phyloP scores from a whole-genome alignment of 2,888 invertebrate species.

The Diaperis boleti region DNA sequence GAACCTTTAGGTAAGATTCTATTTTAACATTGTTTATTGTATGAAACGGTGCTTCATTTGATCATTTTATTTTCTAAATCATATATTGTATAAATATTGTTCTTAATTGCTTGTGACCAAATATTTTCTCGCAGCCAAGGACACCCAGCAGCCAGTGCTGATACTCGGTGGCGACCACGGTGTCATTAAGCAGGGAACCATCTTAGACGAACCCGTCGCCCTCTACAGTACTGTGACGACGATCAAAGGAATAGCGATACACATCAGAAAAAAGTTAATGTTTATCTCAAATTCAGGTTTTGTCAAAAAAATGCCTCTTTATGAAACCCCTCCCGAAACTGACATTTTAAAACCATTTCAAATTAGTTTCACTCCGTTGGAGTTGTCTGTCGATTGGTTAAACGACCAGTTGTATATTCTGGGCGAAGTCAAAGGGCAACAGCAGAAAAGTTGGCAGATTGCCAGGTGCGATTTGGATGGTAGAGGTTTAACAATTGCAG shows the following conservation, averaged over 20 bases:
- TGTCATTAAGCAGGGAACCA: conserved; percentile 76
- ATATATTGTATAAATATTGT: too few species aligned
- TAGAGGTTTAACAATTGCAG: conserved; percentile 75
- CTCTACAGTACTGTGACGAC: conserved; percentile 70
- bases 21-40: conserved; percentile 51
- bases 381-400: conserved; percentile 90
- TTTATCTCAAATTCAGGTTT: conserved; percentile 81
- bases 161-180: conserved; percentile 78
- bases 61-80: too few species aligned
- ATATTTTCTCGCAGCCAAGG: conserved; percentile 68
- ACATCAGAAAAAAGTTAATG: conserved; percentile 78
- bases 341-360: conserved; percentile 69
- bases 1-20: conserved; percentile 72
- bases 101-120: not conserved
- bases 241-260: conserved; percentile 79
- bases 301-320: conserved; percentile 68
- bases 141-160: conserved; percentile 76
- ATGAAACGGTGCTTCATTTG: too few species aligned
- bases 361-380: conserved; percentile 73
- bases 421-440: conserved; percentile 71
- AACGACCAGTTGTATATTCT: conserved; percentile 86
- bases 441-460: conserved; percentile 76
- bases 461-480: conserved; percentile 83
- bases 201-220: conserved; percentile 76
- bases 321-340: conserved; percentile 63